A percentile compares a stretch with the other conserved stretches of the same genome.
Evolutionary conservation across 2,113 vertebrate genomes (phyloP).

Genomic region (Tyrannus savana): DNA sequence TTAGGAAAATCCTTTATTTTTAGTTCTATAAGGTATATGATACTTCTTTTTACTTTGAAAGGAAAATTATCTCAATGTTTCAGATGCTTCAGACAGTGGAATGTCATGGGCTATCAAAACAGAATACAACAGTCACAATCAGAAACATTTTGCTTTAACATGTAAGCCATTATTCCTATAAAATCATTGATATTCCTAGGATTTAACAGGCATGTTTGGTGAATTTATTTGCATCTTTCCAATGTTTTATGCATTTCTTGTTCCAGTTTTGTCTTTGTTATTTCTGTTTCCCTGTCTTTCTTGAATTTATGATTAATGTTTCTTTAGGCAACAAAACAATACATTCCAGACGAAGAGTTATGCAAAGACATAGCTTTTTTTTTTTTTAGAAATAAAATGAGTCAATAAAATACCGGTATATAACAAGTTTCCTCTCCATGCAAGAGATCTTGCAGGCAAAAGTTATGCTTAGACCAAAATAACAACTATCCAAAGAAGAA

Average conservation of each 20-base stretch:
- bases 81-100: neutral
- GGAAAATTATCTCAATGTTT: conserved; percentile 2
- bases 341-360: conserved; percentile 31
- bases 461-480: conserved; percentile 30
- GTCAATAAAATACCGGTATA: conserved; percentile 38
- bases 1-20: neutral
- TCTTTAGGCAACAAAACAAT: conserved; percentile 45
- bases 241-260: conserved; percentile 55
- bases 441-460: neutral
- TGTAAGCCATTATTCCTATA: conserved; percentile 47
- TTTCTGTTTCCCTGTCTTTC: conserved; percentile 29
- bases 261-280: conserved; percentile 41
- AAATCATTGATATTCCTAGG: neutral
- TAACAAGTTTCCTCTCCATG: neutral
- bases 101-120: conserved; percentile 17
- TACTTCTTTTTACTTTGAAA: conserved; percentile 16
- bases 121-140: neutral
- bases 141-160: conserved; percentile 44
- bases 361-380: neutral
- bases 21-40: neutral
- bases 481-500: neutral
- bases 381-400: conserved; percentile 25
- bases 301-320: conserved; percentile 60
- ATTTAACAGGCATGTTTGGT: conserved; percentile 15
- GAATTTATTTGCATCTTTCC: conserved; percentile 50